A percentile compares a stretch with the other conserved stretches of the same genome.
phyloP scores from a whole-genome alignment of 2,797 vertebrate species.

The Enteromius unitaeniatus region DNA sequence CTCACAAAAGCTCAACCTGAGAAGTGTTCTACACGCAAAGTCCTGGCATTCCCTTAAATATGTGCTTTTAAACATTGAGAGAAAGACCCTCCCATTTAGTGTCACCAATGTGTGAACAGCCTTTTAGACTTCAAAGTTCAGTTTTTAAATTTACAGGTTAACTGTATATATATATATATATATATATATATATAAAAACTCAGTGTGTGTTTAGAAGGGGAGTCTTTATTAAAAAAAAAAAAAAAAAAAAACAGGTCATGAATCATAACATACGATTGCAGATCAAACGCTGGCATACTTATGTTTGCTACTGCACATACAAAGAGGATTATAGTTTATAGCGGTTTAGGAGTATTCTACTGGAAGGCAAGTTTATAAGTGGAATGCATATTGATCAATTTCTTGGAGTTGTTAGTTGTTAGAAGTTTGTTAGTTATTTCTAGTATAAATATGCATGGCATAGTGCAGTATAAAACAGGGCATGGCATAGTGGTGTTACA shows the following conservation, averaged over 20 bases:
- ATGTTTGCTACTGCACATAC: neutral
- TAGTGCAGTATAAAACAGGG: neutral
- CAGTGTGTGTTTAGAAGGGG: neutral
- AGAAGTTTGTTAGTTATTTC: neutral
- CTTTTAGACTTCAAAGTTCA: too few species aligned
- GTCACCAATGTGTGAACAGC: neutral
- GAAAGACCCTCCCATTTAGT: conserved; percentile 7
- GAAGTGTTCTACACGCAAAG: neutral
- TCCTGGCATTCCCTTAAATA: neutral
- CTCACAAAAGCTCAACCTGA: neutral
- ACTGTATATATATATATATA: neutral
- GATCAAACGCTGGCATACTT: neutral
- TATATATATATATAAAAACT: too few species aligned
- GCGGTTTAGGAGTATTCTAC: neutral
- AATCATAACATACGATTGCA: neutral
- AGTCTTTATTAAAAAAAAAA: conserved; percentile 2
- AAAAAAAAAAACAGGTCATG: too few species aligned
- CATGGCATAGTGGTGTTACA: neutral
- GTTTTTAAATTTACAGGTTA: neutral
- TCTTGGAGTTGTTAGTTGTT: neutral
- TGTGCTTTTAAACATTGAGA: conserved; percentile 8
- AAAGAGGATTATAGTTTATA: neutral
- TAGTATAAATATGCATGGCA: neutral
- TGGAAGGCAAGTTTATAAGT: neutral
- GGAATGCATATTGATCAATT: neutral